These are phyloP conservation scores for Cliona cf. orientalis DNA, from an alignment of 37 sponge, comb jelly and placozoan species.

Conservation along the genomic window DNA sequence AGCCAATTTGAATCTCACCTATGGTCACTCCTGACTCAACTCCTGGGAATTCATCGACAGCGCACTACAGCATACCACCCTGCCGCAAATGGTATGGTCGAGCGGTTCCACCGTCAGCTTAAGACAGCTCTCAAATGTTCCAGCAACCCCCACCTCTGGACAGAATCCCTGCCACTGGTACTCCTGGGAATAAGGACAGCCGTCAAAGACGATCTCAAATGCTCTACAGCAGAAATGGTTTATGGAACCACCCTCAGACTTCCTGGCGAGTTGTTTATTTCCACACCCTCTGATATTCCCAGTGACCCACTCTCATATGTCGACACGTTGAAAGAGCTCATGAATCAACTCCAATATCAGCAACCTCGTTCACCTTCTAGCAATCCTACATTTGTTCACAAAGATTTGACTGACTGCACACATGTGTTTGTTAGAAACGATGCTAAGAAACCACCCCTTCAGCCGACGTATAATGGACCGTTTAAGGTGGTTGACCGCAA, in stretches of 20 bases:
- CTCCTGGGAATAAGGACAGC: slow-evolving; percentile 71
- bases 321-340: too few species aligned
- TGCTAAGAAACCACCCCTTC: too few species aligned
- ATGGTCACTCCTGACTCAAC: slow-evolving; percentile 40
- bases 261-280: slow-evolving; percentile 69
- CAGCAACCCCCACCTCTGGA: slow-evolving; percentile 52
- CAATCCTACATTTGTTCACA: too few species aligned
- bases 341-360: too few species aligned
- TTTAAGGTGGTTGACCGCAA: too few species aligned
- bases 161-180: slow-evolving; percentile 55
- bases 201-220: slow-evolving; percentile 57
- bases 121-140: slow-evolving; percentile 65
- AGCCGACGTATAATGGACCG: too few species aligned
- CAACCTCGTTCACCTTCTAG: too few species aligned
- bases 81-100: slow-evolving; percentile 63
- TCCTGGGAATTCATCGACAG: slow-evolving; percentile 47
- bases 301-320: too few species aligned
- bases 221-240: slow-evolving; percentile 68
- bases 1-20: slow-evolving; percentile 63
- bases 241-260: slow-evolving; percentile 77
- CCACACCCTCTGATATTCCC: too few species aligned
- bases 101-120: slow-evolving; percentile 68
- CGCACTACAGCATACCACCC: slow-evolving; percentile 76
- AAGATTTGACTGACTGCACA: too few species aligned
- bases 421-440: too few species aligned